A percentile compares a stretch with the other conserved stretches of the same genome.
phyloP scores from a whole-genome alignment of 2,113 vertebrate species.

The Alces alces region DNA sequence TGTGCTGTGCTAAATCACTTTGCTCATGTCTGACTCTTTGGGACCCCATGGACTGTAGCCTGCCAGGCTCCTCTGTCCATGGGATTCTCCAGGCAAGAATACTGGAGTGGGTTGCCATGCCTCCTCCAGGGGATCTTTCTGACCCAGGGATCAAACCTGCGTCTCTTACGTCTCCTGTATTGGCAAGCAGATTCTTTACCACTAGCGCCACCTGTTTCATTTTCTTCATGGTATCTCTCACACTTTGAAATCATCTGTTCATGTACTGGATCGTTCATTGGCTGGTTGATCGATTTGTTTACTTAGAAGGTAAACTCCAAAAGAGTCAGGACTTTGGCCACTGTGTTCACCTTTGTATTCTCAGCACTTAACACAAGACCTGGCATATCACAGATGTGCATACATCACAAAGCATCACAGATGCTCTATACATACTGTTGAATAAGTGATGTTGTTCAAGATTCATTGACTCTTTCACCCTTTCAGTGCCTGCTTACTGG shows the following conservation, averaged over 20 bases:
- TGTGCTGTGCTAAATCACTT: background rate
- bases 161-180: background rate
- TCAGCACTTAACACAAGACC: background rate
- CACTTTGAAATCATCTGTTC: background rate
- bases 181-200: background rate
- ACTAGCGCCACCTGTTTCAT: background rate
- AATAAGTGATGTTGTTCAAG: background rate
- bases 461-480: background rate
- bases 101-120: background rate
- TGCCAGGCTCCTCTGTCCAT: background rate
- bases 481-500: background rate
- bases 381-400: background rate
- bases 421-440: background rate
- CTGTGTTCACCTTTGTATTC: background rate
- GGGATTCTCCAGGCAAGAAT: background rate
- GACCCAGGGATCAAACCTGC: background rate
- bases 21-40: background rate
- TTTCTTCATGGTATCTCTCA: background rate
- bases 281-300: background rate
- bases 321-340: background rate
- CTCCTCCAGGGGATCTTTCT: background rate
- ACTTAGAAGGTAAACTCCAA: background rate
- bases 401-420: background rate
- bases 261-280: background rate
- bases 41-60: background rate